Base-by-base conservation (phyloP, 1,140 invertebrate species). In the Brachionus koreanus region DNA sequence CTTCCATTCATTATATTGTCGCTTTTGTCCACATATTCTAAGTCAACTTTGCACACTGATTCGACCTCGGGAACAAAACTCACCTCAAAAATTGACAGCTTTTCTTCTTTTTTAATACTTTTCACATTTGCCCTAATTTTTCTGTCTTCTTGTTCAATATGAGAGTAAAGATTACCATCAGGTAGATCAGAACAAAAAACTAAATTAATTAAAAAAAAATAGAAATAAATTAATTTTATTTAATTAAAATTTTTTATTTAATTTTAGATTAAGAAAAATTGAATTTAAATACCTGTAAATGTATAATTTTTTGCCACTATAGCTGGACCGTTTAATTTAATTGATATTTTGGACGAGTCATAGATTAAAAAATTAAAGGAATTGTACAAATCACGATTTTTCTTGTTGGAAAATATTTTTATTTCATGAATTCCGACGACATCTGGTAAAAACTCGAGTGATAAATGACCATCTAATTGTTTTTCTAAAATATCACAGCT, bases 1-100 rank as follows among this genome's bases (percentile, higher is more conserved):
- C 43, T 43, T 46, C 69, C 69, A 74, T 74, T 74, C 5, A 74
- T n/a, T 19, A 74, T 29, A 46, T 74, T 74, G 5, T 46, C 69
- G 25, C 5, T 29, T 49, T 49, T 43, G 39, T 74, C 69, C 13
- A 19, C 19, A n/a, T 46, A 74, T 25, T 74, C 69, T 0, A 74
- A 12, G 19, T 74, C 69, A 25, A 74, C 25, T 46, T 74, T 74
- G 43, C 69, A 74, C 10, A 43, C 12, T n/a, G 69, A 46, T 10
- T 74, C 69, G 5, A 74, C 12, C 16, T 74, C 69, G 12, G 69
- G 69, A 12, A 74, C 69, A 74, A 74, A 74, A 39, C 39, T 25
- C 16, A 74, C 69, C 16, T 74, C 39, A 39, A n/a, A 74, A 7
- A n/a, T 19, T 10, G 12, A n/a, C 3, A 10, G 13, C 43, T 43